Evolutionary conservation across 2,888 invertebrate genomes (phyloP).

Genomic region (Neoascia interrupta): DNA sequence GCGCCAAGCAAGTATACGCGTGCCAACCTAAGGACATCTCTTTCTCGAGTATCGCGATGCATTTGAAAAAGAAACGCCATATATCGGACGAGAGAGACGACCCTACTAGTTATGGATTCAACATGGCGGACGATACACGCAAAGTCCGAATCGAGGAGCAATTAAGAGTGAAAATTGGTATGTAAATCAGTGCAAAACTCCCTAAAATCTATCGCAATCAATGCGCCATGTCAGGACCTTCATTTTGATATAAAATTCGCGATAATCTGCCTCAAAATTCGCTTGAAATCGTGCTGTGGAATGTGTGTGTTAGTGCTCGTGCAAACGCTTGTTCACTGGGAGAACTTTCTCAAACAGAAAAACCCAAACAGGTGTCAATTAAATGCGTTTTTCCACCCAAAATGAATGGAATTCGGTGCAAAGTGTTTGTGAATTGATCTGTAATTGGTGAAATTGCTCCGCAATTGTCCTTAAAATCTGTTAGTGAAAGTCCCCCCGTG

Average conservation of each 20-base stretch:
- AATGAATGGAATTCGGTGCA: conserved; percentile 28
- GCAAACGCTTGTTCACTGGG: conserved; percentile 46
- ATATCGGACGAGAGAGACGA: conserved; percentile 74
- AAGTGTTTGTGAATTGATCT: conserved; percentile 30
- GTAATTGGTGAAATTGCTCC: conserved; percentile 19
- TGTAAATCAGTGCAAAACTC: conserved; percentile 79
- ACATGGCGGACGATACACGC: conserved; percentile 95
- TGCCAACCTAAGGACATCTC: conserved; percentile 46
- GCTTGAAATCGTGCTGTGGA: conserved; percentile 38
- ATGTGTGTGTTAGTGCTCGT: conserved; percentile 37
- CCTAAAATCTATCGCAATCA: conserved; percentile 25
- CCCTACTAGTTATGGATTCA: conserved; percentile 87
- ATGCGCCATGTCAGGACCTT: conserved; percentile 10
- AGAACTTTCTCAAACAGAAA: conserved; percentile 67
- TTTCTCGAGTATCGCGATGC: conserved; percentile 73
- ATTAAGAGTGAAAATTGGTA: conserved; percentile 96
- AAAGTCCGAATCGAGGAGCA: conserved; percentile 95
- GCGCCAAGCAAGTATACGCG: no score
- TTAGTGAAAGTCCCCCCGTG: background rate
- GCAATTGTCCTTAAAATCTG: conserved; percentile 8
- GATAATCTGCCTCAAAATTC: conserved; percentile 7
- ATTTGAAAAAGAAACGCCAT: conserved; percentile 77
- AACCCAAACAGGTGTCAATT: conserved; percentile 65
- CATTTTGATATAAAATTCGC: conserved; percentile 31
- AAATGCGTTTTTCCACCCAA: conserved; percentile 53